Evolutionary conservation across 53 echinoderm and acorn worm species (phyloP).

Genomic region (Pentamera pediparva): DNA sequence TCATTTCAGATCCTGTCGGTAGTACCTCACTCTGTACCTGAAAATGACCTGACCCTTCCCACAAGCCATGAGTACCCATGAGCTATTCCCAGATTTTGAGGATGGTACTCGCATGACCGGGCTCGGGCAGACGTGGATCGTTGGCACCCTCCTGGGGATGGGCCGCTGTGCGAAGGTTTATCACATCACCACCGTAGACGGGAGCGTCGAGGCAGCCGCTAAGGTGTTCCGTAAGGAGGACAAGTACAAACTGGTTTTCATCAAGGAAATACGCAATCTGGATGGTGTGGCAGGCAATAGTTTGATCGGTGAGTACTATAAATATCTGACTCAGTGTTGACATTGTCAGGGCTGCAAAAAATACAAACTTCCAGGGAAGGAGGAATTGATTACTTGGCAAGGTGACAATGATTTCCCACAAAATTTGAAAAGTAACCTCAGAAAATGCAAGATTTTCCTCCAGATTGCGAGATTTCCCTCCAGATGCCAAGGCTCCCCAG

Average conservation of each 20-base stretch:
- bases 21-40: too few relatives aligned
- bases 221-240: constrained; percentile 79
- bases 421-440: too few relatives aligned
- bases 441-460: too few relatives aligned
- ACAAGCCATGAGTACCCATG: constrained; percentile 43
- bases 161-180: constrained; percentile 84
- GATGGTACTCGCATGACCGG: constrained; percentile 62
- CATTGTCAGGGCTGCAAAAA: neutral
- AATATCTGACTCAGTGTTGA: neutral
- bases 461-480: too few relatives aligned
- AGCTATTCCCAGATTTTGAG: constrained; percentile 72
- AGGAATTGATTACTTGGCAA: too few relatives aligned
- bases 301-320: constrained; percentile 55
- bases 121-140: constrained; percentile 67
- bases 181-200: constrained; percentile 66
- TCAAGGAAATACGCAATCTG: constrained; percentile 73
- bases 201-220: constrained; percentile 61
- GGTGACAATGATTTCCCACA: too few relatives aligned
- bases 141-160: constrained; percentile 61
- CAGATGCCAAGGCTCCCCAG: too few relatives aligned
- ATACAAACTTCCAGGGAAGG: too few relatives aligned
- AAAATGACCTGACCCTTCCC: constrained; percentile 6
- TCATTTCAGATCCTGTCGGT: too few relatives aligned
- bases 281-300: constrained; percentile 68
- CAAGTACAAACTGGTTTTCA: constrained; percentile 75